A percentile compares a stretch with the other conserved stretches of the same genome.
phyloP scores from a whole-genome alignment of 2,113 vertebrate genomes.

The Epinephelus cyanopodus region DNA sequence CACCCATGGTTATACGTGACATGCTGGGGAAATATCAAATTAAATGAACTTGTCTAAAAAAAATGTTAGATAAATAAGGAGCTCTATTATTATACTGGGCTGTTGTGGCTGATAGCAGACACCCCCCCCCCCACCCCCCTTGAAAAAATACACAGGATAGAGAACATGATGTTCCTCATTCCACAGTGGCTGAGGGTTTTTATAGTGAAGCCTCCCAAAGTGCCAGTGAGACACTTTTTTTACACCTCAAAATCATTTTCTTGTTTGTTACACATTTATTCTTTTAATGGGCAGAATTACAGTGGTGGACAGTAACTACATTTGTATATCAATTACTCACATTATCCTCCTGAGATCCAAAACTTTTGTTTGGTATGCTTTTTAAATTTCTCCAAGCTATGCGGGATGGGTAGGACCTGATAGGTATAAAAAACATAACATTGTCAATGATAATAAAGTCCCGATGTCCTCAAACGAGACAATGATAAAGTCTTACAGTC shows the following conservation, averaged over 20 bases:
- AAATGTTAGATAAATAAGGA: slow-evolving; percentile 60
- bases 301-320: not conserved
- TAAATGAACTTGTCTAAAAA: slow-evolving; percentile 57
- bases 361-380: no score
- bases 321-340: no score
- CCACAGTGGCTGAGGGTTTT: slow-evolving; percentile 14
- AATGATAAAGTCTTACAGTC: no score
- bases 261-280: not conserved
- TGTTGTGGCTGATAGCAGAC: slow-evolving; percentile 48
- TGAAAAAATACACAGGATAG: slow-evolving; percentile 9
- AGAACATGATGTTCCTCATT: slow-evolving; percentile 71
- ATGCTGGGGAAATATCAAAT: slow-evolving; percentile 73
- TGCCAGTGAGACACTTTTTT: slow-evolving; percentile 8
- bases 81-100: slow-evolving; percentile 62
- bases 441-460: no score
- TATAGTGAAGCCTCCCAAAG: slow-evolving; percentile 36
- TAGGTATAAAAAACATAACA: no score
- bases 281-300: not conserved
- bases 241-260: not conserved
- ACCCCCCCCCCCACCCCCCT: not conserved
- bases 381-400: no score
- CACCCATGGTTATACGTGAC: slow-evolving; percentile 41
- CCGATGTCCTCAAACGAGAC: no score
- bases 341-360: no score
- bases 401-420: no score